Evolutionary conservation across 2,113 vertebrate species (phyloP).

Genomic region (Lycaon pictus): DNA sequence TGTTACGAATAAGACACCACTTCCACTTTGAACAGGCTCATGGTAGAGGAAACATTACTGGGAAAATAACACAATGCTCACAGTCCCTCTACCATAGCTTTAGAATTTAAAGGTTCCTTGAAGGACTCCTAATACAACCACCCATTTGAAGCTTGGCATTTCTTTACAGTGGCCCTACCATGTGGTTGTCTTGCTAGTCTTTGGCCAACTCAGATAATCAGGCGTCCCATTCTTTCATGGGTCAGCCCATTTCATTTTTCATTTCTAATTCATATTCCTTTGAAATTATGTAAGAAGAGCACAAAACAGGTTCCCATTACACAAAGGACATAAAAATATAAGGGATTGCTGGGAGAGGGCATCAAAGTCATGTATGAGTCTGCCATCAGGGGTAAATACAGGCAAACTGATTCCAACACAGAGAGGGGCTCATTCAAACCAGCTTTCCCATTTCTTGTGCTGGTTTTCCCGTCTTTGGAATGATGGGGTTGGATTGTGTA

Average conservation of each 20-base stretch:
- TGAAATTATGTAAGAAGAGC: background rate
- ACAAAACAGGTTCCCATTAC: background rate
- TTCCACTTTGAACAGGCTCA: background rate
- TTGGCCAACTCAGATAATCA: background rate
- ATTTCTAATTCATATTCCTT: background rate
- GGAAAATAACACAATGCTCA: background rate
- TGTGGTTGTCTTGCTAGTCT: background rate
- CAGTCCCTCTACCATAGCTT: background rate
- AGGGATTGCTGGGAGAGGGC: background rate
- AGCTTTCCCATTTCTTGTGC: background rate
- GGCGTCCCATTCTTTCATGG: background rate
- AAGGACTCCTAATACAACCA: background rate
- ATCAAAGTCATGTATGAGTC: background rate
- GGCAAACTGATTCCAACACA: background rate
- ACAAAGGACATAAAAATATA: background rate
- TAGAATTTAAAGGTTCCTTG: background rate
- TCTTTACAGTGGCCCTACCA: background rate
- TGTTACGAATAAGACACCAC: background rate
- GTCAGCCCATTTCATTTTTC: background rate
- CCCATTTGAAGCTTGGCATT: background rate
- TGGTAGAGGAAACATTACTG: background rate
- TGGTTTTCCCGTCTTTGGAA: background rate
- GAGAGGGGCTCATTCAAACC: background rate
- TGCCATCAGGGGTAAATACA: background rate
- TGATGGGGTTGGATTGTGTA: background rate